phyloP scores from a whole-genome alignment of 2,888 invertebrate species.

The Alloscopus bannaensis region DNA sequence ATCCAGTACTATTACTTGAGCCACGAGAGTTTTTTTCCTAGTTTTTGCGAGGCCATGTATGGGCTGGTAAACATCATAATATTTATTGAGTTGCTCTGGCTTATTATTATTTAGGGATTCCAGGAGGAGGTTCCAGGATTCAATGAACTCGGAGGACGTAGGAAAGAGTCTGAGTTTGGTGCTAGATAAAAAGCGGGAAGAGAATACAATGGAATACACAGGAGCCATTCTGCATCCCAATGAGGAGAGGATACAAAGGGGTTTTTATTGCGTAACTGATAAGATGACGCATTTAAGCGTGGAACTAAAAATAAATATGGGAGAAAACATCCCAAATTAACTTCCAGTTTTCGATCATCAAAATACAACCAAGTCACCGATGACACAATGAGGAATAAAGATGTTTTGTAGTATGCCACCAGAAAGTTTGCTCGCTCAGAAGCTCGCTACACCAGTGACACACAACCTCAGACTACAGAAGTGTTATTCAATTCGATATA shows the following conservation, averaged over 20 bases:
- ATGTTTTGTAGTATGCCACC: too few species aligned
- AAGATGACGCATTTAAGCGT: background rate
- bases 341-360: background rate
- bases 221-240: background rate
- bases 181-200: background rate
- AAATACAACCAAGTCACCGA: background rate
- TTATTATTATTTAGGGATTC: background rate
- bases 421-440: too few species aligned
- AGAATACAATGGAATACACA: background rate
- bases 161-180: background rate
- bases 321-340: background rate
- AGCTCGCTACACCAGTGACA: too few species aligned
- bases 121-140: background rate
- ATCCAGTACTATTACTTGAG: constrained; percentile 13
- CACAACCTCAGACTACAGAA: too few species aligned
- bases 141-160: background rate
- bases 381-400: background rate
- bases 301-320: background rate
- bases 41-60: background rate
- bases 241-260: background rate
- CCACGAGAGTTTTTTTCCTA: background rate
- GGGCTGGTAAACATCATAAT: background rate
- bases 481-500: too few species aligned
- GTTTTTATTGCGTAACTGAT: too few species aligned
- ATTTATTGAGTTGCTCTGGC: background rate